Conservation (phyloP, 2,113 vertebrate genomes). For the Stictonetta naevosa region DNA sequence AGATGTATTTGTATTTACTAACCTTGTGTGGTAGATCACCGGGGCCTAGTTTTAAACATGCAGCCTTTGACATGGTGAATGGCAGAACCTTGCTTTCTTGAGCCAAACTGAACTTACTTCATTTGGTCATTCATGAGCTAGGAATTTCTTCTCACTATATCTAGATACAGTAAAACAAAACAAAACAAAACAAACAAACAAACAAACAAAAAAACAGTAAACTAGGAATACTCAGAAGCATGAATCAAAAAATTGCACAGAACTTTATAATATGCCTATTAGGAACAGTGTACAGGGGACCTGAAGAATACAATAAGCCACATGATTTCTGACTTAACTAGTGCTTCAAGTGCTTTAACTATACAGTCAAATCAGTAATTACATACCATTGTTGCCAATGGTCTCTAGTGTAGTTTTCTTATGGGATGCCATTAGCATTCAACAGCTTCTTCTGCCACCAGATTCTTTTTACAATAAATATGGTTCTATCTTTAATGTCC, state of each 20-base stretch:
- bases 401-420: not conserved
- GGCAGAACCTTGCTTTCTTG: not conserved
- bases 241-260: not conserved
- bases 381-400: not conserved
- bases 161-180: not conserved
- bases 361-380: not conserved
- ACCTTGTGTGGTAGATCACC: not conserved
- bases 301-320: accelerated
- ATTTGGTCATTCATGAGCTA: not conserved
- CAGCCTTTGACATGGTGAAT: not conserved
- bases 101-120: not conserved
- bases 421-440: not conserved
- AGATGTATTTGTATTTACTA: not conserved
- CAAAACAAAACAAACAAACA: not conserved
- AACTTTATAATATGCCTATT: not conserved
- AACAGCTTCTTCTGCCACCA: not conserved
- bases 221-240: not conserved
- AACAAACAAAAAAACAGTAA: not conserved
- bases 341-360: not conserved
- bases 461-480: not conserved
- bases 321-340: not conserved
- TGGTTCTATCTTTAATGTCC: not conserved
- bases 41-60: not conserved
- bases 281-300: not conserved
- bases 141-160: not conserved